These are phyloP conservation scores for Exephanes ischioxanthus DNA, from an alignment of 2,888 invertebrate species.

Conservation along the genomic window DNA sequence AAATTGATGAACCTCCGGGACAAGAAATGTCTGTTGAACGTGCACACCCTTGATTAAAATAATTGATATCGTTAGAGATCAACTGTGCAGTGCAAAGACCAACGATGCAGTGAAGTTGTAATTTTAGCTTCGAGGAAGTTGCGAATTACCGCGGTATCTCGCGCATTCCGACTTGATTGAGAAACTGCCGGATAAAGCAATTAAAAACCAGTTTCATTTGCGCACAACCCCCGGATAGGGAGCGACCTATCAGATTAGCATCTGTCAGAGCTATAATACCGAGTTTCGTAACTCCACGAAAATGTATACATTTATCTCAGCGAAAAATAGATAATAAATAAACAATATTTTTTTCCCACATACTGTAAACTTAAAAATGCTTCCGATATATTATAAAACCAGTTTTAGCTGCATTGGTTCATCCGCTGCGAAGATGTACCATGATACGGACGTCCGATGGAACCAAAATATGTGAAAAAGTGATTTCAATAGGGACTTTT, in stretches of 20 bases:
- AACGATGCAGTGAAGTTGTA: neutral
- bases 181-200: conserved; percentile 3
- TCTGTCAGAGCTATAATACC: neutral
- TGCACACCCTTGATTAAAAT: neutral
- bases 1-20: too few relatives aligned
- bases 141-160: neutral
- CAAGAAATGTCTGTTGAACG: neutral
- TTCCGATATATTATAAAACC: neutral
- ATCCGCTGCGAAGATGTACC: too few relatives aligned
- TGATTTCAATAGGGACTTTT: too few relatives aligned
- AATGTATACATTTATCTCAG: too few relatives aligned
- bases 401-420: too few relatives aligned
- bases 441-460: too few relatives aligned
- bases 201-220: neutral
- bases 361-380: too few relatives aligned
- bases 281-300: too few relatives aligned
- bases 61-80: neutral
- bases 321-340: too few relatives aligned
- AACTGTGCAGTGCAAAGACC: neutral
- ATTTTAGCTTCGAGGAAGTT: neutral
- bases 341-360: too few relatives aligned
- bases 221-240: neutral
- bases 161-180: conserved; percentile 2
- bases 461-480: too few relatives aligned
- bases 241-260: neutral